Percentiles rank a stretch among this genome's conserved stretches.
These are phyloP conservation scores for Sesia apiformis DNA, from an alignment of 2,888 invertebrate genomes.

Conservation along the genomic window DNA sequence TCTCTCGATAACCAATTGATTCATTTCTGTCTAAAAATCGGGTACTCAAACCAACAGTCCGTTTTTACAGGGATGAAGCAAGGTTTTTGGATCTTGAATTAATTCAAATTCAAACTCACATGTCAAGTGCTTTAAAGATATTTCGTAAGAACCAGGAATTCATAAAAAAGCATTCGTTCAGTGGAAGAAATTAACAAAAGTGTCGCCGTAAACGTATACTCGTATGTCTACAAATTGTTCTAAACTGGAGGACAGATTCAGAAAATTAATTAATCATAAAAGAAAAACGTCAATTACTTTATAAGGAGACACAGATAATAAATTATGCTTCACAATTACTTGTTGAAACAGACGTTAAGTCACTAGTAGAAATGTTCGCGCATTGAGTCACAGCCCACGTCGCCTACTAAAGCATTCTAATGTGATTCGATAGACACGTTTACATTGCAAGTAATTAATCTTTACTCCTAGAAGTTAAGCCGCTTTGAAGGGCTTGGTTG, in stretches of 20 bases:
- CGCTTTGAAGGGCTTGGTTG: background rate
- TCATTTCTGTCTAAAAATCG: too few species aligned
- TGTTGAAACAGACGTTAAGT: background rate
- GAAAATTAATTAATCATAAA: background rate
- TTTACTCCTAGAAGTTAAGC: background rate
- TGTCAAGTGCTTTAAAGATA: too few species aligned
- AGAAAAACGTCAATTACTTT: background rate
- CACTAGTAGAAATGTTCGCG: background rate
- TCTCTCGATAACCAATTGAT: background rate
- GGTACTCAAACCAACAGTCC: too few species aligned
- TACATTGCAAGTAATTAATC: background rate
- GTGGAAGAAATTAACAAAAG: too few species aligned
- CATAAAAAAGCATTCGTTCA: too few species aligned
- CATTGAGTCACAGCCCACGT: background rate
- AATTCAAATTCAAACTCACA: too few species aligned
- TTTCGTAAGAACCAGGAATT: too few species aligned
- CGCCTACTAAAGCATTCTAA: background rate
- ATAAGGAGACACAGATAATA: background rate
- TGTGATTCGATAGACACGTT: background rate
- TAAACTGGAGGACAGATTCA: too few species aligned
- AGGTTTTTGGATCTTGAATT: too few species aligned
- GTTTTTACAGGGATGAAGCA: too few species aligned
- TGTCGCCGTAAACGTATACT: too few species aligned
- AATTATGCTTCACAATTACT: background rate
- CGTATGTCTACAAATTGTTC: too few species aligned